A percentile compares a stretch with the other conserved stretches of the same genome.
phyloP scores from a whole-genome alignment of 2,888 invertebrate species.

The Caenorhabditis sinica region DNA sequence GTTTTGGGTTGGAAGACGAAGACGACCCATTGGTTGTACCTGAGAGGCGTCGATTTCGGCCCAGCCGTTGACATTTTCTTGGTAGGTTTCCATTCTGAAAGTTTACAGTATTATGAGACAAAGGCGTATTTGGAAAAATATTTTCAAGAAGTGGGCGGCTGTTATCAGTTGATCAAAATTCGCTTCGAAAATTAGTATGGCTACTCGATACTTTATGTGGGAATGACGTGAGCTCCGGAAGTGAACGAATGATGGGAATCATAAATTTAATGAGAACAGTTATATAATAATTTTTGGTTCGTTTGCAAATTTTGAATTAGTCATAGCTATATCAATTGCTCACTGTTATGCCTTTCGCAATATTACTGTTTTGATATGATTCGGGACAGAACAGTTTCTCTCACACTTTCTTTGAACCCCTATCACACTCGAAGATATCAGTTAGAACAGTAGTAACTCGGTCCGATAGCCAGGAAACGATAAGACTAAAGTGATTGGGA shows the following conservation, averaged over 20 bases:
- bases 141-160: conserved; percentile 23
- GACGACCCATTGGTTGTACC: conserved; percentile 35
- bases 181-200: background rate
- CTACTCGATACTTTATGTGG: background rate
- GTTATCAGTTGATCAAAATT: conserved; percentile 43
- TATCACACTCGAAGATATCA: conserved; percentile 42
- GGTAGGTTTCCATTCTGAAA: conserved; percentile 42
- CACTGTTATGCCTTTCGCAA: background rate
- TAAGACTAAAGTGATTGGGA: conserved; percentile 60
- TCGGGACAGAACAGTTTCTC: background rate
- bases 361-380: background rate
- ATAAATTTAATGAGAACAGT: background rate
- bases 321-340: background rate
- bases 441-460: conserved; percentile 42
- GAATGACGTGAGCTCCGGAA: conserved; percentile 2
- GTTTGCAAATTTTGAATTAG: too few species aligned
- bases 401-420: background rate
- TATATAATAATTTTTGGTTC: background rate
- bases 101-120: conserved; percentile 1
- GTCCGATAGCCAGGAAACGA: conserved; percentile 58
- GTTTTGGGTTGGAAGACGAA: conserved; percentile 54
- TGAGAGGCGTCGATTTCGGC: conserved; percentile 34
- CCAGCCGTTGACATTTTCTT: conserved; percentile 31
- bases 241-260: background rate
- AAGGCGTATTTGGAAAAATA: background rate